Base-by-base conservation (phyloP, 2,888 invertebrate species). In the Pheosia tremula region DNA sequence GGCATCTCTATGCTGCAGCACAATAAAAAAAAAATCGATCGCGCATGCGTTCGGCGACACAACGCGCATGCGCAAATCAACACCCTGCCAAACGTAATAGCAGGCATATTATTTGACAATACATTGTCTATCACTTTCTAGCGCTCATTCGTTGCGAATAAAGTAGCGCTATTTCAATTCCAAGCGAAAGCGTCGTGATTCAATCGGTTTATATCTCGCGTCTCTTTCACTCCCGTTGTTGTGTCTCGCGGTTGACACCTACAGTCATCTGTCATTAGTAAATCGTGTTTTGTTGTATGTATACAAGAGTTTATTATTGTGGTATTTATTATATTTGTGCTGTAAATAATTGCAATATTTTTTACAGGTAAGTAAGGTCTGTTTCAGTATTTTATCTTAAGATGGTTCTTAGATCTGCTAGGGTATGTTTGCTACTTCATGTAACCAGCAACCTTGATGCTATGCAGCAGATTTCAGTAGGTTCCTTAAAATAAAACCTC, bases 31-130 rank as follows among this genome's bases (percentile, higher is more conserved):
- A 41, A 11, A 56, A 73, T 75, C 69, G 69, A 76, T 61, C 70
- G 69, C 68, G 69, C 70, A 72, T 59, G 64, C 61, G 62, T 64
- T 24, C 24, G 24, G 24, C 24, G 24, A 24, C 11, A 5, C 9
- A 43, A 38, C n/a, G 64, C 79, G 80, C 79, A 74, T 75, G 79
- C 72, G 72, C 60, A 10, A 59, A 66, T 38, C 37, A 37, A 53
- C 8, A 67, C 58, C 61, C 65, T 39, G 9, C 53, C 11, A 58
- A 69, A 61, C 60, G 9, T 43, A 70, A 67, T 57, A 57, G 58
- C 55, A 49, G 55, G 4, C 13, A 54, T 38, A 50, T 56, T 57
- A 49, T 57, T 9, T 64, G 61, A 68, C 68, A 62, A 53, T 59
- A 56, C 39, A n/a, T 53, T 8, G 39, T 9, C n/a, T 13, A 38